phyloP scores from a whole-genome alignment of 2,888 invertebrate species.

The Nebria salina region DNA sequence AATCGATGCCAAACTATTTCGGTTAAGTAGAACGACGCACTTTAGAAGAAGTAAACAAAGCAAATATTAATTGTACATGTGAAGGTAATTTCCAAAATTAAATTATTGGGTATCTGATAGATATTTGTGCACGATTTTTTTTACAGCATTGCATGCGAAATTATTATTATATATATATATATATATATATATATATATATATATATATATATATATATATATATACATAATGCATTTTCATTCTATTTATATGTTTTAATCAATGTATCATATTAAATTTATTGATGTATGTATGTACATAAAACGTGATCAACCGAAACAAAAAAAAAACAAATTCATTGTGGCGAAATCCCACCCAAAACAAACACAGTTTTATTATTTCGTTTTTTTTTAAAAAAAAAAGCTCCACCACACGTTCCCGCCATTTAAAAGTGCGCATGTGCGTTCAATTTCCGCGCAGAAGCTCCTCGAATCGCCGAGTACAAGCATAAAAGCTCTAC shows the following conservation, averaged over 20 bases:
- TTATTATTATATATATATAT: background rate
- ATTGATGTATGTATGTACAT: background rate
- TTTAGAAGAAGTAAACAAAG: too few relatives aligned
- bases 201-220: constrained; percentile 3
- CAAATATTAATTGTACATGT: too few relatives aligned
- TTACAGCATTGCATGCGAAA: constrained; percentile 27
- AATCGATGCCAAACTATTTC: constrained; percentile 34
- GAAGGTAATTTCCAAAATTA: too few relatives aligned
- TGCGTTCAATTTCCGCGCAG: constrained; percentile 28
- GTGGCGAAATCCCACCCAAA: too few relatives aligned
- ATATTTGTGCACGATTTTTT: constrained; percentile 34
- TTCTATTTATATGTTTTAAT: constrained; percentile 4
- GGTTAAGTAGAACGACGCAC: constrained; percentile 25
- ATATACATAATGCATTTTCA: background rate
- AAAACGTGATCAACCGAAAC: too few relatives aligned
- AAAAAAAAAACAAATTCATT: too few relatives aligned
- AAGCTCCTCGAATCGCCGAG: constrained; percentile 28
- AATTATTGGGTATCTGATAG: background rate
- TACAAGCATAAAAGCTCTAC: constrained; percentile 39
- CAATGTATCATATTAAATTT: background rate
- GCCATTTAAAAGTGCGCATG: constrained; percentile 36
- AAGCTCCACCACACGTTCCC: constrained; percentile 17
- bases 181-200: background rate
- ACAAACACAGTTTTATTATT: too few relatives aligned
- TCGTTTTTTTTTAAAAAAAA: too few relatives aligned